A percentile compares a stretch with the other conserved stretches of the same genome.
Conservation (phyloP, 2,797 vertebrate genomes). For the Periparus ater region DNA sequence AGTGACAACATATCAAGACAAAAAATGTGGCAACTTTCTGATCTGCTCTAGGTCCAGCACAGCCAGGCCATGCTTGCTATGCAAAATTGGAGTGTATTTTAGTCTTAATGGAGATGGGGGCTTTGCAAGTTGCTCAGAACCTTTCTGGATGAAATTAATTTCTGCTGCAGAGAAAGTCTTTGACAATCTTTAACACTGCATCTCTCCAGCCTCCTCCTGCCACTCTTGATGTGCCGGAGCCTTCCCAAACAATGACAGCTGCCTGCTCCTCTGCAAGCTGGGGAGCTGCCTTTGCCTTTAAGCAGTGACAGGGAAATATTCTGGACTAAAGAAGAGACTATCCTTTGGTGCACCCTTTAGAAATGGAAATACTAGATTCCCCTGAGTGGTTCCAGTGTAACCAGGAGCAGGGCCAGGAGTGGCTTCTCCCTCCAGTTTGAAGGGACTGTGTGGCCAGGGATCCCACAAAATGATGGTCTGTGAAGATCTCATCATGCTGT, state of each 20-base stretch:
- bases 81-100: not conserved
- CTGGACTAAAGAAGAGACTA: not conserved
- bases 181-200: not conserved
- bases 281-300: not conserved
- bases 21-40: not conserved
- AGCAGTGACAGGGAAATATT: not conserved
- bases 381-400: not conserved
- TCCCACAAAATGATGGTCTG: not conserved
- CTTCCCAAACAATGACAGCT: slow-evolving; percentile 5
- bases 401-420: not conserved
- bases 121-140: not conserved
- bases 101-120: not conserved
- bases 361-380: slow-evolving; percentile 17
- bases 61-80: not conserved
- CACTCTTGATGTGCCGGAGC: not conserved
- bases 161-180: not conserved
- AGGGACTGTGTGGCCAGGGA: not conserved
- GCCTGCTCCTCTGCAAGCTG: accelerated
- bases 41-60: not conserved
- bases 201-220: not conserved
- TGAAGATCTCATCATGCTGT: not conserved
- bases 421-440: not conserved
- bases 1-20: not conserved
- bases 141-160: not conserved
- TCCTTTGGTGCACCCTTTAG: slow-evolving; percentile 11